Conservation (phyloP, 1,140 invertebrate species). For the Andricus grossulariae region DNA sequence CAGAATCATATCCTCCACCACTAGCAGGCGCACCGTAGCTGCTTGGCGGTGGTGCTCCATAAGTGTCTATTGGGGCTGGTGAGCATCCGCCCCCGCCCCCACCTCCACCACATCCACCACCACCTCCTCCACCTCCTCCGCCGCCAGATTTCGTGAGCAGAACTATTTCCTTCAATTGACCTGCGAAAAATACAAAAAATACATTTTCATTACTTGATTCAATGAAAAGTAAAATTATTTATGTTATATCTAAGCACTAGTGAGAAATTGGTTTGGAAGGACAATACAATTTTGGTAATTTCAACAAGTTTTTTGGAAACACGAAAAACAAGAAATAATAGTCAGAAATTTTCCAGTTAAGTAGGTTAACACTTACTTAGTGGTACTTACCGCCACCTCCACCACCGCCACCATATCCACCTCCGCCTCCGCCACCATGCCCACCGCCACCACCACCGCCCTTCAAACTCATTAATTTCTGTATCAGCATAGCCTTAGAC, state of each 20-base stretch:
- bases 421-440: conserved; percentile 64
- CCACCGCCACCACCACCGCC: conserved; percentile 69
- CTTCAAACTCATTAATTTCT: conserved; percentile 76
- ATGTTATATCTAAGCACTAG: neutral
- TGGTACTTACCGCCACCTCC: conserved; percentile 53
- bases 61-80: conserved; percentile 54
- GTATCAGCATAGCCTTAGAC: conserved; percentile 77
- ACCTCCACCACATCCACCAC: conserved; percentile 45
- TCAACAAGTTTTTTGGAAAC: no score
- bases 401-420: conserved; percentile 57
- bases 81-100: conserved; percentile 37
- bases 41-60: conserved; percentile 54
- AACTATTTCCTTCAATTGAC: conserved; percentile 67
- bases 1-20: conserved; percentile 54
- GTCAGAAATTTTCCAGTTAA: conserved; percentile 7
- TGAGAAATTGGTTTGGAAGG: no score
- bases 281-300: no score
- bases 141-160: conserved; percentile 64
- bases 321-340: no score
- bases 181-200: conserved; percentile 42
- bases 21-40: conserved; percentile 57
- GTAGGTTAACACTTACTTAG: conserved; percentile 37
- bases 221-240: conserved; percentile 13
- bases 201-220: neutral
- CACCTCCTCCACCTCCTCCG: conserved; percentile 54